These are phyloP conservation scores for Rhea pennata DNA, from an alignment of 2,113 vertebrate genomes.

Conservation along the genomic window DNA sequence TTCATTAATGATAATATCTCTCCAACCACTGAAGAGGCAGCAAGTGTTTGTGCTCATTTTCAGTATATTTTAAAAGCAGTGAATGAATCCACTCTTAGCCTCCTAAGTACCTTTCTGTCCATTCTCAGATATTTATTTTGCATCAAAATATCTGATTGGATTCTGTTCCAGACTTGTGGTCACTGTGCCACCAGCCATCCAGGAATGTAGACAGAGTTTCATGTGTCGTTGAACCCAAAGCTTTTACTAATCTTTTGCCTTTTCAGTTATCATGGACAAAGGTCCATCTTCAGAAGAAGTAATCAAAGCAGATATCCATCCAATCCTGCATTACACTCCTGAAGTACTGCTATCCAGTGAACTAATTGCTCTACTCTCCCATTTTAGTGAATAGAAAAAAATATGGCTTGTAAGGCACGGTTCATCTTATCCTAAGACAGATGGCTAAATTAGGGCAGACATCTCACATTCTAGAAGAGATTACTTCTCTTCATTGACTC, in stretches of 20 bases:
- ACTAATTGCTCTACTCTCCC: neutral
- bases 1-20: slow-evolving; percentile 9
- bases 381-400: neutral
- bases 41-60: slow-evolving; percentile 28
- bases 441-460: neutral
- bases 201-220: neutral
- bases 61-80: neutral
- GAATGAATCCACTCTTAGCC: neutral
- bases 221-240: neutral
- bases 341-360: neutral
- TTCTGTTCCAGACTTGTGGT: neutral
- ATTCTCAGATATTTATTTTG: neutral
- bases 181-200: neutral
- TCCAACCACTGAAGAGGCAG: neutral
- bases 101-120: neutral
- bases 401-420: neutral
- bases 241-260: neutral
- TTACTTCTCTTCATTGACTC: neutral
- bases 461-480: neutral
- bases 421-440: neutral
- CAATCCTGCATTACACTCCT: neutral
- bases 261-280: neutral
- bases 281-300: neutral
- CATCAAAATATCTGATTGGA: neutral
- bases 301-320: neutral